phyloP scores from a whole-genome alignment of 2,113 vertebrate species.

The Halichoeres trimaculatus region DNA sequence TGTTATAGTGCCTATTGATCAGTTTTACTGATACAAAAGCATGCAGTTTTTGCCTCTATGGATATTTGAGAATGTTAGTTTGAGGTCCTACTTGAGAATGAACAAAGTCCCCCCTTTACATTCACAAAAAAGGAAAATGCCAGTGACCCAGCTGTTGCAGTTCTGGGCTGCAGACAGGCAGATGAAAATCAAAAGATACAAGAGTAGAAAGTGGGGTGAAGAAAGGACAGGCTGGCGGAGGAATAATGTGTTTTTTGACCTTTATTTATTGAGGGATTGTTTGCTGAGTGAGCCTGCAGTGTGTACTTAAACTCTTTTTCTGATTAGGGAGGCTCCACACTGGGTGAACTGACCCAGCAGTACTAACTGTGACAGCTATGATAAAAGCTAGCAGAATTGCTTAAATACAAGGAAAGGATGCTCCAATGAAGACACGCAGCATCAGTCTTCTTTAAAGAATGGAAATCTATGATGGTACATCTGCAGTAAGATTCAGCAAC shows the following conservation, averaged over 20 bases:
- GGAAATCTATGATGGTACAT: background rate
- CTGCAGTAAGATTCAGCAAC: background rate
- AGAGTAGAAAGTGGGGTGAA: conserved; percentile 18
- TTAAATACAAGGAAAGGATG: conserved; percentile 16
- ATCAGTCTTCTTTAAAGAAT: background rate
- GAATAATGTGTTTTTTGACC: conserved; percentile 38
- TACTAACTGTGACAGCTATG: conserved; percentile 32
- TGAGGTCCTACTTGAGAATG: background rate
- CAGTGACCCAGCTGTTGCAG: conserved; percentile 49
- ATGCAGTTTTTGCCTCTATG: background rate
- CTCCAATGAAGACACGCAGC: background rate
- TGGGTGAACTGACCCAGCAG: conserved; percentile 38
- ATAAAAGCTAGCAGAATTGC: conserved; percentile 12
- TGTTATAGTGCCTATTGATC: background rate
- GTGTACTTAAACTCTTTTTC: conserved; percentile 34
- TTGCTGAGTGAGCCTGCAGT: conserved; percentile 30
- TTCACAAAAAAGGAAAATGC: conserved; percentile 54
- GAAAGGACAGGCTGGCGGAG: conserved; percentile 5
- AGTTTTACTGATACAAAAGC: background rate
- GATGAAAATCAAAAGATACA: conserved; percentile 3
- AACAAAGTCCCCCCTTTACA: conserved; percentile 15
- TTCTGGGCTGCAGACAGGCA: background rate
- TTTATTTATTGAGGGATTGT: conserved; percentile 43
- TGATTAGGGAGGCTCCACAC: conserved; percentile 43
- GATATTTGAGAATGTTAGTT: conserved; percentile 1